Evolutionary conservation across 2,797 vertebrate species (phyloP), one percentile per base, ranked within the genome.

Genomic region (Synaphobranchus kaupii): DNA sequence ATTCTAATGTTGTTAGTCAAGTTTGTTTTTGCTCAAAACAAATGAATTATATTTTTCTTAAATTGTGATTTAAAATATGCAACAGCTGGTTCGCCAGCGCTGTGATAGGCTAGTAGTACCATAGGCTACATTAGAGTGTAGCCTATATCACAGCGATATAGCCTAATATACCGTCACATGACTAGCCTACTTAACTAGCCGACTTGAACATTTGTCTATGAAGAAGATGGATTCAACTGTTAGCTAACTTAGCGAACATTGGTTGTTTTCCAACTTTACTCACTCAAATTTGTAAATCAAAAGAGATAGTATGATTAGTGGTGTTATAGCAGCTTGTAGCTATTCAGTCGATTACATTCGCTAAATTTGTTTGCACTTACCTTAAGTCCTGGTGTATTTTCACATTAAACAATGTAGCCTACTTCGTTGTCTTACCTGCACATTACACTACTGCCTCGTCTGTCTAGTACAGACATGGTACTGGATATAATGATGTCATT

Each of bases 401-500:
- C 6, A 25, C 28, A 71, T 73, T 71, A 34, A 71, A 15, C 80
- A 48, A 9, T 17, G 60, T 5, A 28, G 31, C n/a, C n/a, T n/a
- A n/a, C n/a, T 63, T 54, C 17, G 25, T 47, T 15, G 7, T 8
- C 28, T 34, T 56, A 56, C 28, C 50, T 56, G 52, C 82, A 56
- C 52, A 47, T 34, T 54, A 56, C 28, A 83, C 9, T 28, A 83
- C 12, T 25, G n/a, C 31, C 28, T 17, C 4, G 71, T 7, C 12
- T 25, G n/a, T 56, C 28, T 17, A 28, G 71, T 7, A 20, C 68
- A 22, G 83, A 84, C 47, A 13, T 22, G n/a, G 50, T 68, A 25
- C 58, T 50, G 31, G 84, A 7, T 68, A 68, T n/a, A 25, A 12
- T 73, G 50, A 68, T 68, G 88, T 73, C 88, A 91, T 73, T 47